Conservation (phyloP, 2,888 invertebrate species). For the Scaptomyza tumidula region DNA sequence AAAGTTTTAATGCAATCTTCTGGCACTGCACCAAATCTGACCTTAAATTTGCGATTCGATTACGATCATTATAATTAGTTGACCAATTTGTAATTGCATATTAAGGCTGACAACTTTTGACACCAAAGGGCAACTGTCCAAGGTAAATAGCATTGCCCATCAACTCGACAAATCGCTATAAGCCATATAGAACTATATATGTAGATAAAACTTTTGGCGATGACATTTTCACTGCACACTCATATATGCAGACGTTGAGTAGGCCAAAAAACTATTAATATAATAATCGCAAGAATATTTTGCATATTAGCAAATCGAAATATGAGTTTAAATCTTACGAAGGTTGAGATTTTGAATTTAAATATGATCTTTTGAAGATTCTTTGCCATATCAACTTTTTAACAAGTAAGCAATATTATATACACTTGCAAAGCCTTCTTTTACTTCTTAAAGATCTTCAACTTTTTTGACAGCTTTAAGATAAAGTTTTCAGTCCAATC, state of each 20-base stretch:
- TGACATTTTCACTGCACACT: conserved; percentile 59
- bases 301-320: neutral
- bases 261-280: conserved; percentile 22
- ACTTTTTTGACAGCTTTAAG: too few relatives aligned
- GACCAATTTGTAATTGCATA: conserved; percentile 17
- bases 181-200: neutral
- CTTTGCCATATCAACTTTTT: too few relatives aligned
- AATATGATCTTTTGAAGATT: too few relatives aligned
- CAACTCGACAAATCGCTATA: conserved; percentile 27
- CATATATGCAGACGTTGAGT: conserved; percentile 38
- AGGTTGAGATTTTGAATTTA: neutral
- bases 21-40: neutral
- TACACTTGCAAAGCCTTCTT: too few relatives aligned
- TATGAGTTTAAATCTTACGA: neutral
- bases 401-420: too few relatives aligned
- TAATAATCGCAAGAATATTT: conserved; percentile 13
- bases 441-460: too few relatives aligned
- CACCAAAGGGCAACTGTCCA: conserved; percentile 59
- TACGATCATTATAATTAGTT: conserved; percentile 2
- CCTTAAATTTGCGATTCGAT: neutral
- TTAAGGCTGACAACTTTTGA: conserved; percentile 31
- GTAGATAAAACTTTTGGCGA: neutral
- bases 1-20: too few relatives aligned
- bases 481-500: too few relatives aligned
- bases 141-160: conserved; percentile 37